Base-by-base conservation (phyloP, 1,140 invertebrate species). In the Microplitis demolitor region DNA sequence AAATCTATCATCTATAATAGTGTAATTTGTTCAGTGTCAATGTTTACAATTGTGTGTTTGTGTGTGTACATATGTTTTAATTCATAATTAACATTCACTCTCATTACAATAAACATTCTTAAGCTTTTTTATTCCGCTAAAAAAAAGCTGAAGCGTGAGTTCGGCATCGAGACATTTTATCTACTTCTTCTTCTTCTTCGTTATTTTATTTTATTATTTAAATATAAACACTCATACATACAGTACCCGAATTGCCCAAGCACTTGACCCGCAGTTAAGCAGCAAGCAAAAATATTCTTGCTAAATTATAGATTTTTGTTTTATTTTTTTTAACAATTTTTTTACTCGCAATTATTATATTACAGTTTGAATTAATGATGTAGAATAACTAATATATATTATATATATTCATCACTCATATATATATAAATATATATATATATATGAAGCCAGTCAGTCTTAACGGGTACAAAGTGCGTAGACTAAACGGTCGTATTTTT, bases 371-470 rank as follows among this genome's bases (percentile, higher is more conserved):
- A 82, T 78, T 77, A 79, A 83, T 79, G 79, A 77, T 80, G 79
- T 77, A 75, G 78, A 80, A 77, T 79, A 77, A 75, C 74, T 79
- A 79, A 78, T 77, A 81, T 82, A 81, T 79, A 74, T 78, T 56
- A 14, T 68, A 56, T 13, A 56, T 68, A 56, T 56, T 24, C 54
- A 37, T n/a, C n/a, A 56, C n/a, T n/a, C 13, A 45, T 39, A 45
- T 39, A 45, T 39, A 39, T 9, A 69, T 60, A 60, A 39, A 35
- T 62, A 79, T 80, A 78, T 79, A 79, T 80, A 78, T 79, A 82
- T 84, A 83, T 82, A 80, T 84, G 80, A 82, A 85, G 80, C 83
- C 83, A 85, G 82, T 85, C 84, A 84, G 83, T 85, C 83, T 84
- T 84, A 81, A 80, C 82, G 81, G 82, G 82, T 79, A 66, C 80